Evolutionary conservation across 1,140 invertebrate species (phyloP).

Genomic region (Neodiprion fabricii): DNA sequence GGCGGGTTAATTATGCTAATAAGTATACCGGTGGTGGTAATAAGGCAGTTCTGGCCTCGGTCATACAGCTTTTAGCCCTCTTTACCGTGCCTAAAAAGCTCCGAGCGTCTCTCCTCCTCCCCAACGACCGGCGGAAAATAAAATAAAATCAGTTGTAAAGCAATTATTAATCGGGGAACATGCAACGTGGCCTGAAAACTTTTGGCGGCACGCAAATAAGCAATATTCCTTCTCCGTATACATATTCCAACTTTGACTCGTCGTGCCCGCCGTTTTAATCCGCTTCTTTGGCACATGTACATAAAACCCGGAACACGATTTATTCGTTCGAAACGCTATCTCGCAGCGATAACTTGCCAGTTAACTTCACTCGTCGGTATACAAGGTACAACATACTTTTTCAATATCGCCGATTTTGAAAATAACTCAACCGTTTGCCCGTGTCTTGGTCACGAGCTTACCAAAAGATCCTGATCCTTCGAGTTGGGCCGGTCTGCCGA

Average conservation of each 20-base stretch:
- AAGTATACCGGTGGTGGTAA: conserved; percentile 4
- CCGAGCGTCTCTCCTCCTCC: conserved; percentile 6
- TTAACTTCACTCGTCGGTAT: not conserved
- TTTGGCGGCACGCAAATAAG: conserved; percentile 60
- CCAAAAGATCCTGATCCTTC: too few relatives aligned
- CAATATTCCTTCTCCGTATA: conserved; percentile 55
- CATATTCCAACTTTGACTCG: conserved; percentile 51
- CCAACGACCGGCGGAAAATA: conserved; percentile 40
- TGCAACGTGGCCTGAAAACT: conserved; percentile 56
- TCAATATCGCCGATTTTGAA: too few relatives aligned
- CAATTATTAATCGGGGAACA: conserved; percentile 60
- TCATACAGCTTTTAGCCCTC: conserved; percentile 9
- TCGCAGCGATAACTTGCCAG: not conserved
- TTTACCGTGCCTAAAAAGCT: not conserved
- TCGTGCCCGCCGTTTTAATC: not conserved
- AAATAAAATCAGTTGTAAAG: conserved; percentile 58
- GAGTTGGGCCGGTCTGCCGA: too few relatives aligned
- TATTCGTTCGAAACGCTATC: not conserved
- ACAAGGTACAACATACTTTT: too few relatives aligned
- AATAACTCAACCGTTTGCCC: too few relatives aligned
- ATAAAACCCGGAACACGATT: not conserved
- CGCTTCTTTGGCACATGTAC: not conserved
- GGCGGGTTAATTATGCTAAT: conserved; percentile 18
- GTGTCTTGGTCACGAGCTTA: too few relatives aligned
- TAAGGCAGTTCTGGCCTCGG: not conserved